phyloP scores from a whole-genome alignment of 2,888 invertebrate genomes.

The Chrysodeixis includens region DNA sequence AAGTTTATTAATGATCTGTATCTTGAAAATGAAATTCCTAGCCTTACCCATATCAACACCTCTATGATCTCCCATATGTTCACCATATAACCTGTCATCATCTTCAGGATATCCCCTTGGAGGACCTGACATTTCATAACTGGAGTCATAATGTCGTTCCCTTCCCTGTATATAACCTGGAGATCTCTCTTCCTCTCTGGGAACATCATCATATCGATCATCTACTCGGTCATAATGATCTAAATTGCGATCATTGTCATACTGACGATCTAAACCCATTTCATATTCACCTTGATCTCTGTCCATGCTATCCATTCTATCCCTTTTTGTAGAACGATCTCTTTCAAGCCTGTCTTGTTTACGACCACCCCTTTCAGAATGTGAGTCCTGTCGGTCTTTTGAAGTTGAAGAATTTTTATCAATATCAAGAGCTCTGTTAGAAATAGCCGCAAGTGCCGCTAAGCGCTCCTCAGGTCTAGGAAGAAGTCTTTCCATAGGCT shows the following conservation, averaged over 20 bases:
- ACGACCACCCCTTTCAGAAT: conserved; percentile 84
- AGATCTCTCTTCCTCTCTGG: conserved; percentile 83
- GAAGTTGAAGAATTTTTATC: conserved; percentile 84
- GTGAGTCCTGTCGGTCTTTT: conserved; percentile 84
- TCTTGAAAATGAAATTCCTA: conserved; percentile 15
- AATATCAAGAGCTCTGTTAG: conserved; percentile 81
- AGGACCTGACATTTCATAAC: conserved; percentile 84
- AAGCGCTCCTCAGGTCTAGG: conserved; percentile 91
- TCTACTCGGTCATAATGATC: conserved; percentile 87
- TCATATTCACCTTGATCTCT: conserved; percentile 86
- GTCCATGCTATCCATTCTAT: conserved; percentile 83
- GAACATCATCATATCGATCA: conserved; percentile 83
- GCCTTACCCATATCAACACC: conserved; percentile 81
- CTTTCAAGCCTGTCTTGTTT: conserved; percentile 86
- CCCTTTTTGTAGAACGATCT: conserved; percentile 86
- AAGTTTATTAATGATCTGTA: conserved; percentile 8
- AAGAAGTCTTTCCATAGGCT: conserved; percentile 90
- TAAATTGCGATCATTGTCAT: conserved; percentile 84
- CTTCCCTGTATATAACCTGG: conserved; percentile 81
- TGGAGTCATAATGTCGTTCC: conserved; percentile 85
- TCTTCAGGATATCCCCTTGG: conserved; percentile 87
- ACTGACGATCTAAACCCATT: conserved; percentile 81
- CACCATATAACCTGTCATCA: conserved; percentile 87
- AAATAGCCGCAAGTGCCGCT: conserved; percentile 88
- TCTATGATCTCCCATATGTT: conserved; percentile 82